These are phyloP conservation scores for Branchinecta lynchi DNA, from an alignment of 1,140 invertebrate genomes.

Conservation along the genomic window DNA sequence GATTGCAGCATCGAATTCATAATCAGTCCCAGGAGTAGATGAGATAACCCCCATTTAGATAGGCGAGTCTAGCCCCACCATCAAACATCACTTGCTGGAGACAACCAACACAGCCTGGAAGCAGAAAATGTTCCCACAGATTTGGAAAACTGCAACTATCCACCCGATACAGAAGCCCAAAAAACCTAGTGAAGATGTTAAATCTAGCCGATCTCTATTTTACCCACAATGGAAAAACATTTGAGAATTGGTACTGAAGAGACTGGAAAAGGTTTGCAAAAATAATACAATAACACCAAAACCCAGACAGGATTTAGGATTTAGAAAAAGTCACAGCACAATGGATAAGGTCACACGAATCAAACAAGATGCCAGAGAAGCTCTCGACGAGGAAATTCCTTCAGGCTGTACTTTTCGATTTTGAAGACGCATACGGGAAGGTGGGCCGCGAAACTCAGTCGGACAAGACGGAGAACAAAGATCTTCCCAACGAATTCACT, in stretches of 20 bases:
- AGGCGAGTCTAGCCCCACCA: background rate
- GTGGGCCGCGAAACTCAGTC: background rate
- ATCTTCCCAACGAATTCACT: background rate
- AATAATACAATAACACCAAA: background rate
- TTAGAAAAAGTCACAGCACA: background rate
- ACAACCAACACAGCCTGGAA: background rate
- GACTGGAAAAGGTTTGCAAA: slow-evolving; percentile 2
- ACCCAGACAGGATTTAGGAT: background rate
- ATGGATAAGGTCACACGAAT: background rate
- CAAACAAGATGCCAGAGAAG: background rate
- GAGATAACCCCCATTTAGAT: background rate
- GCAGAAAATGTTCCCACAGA: background rate
- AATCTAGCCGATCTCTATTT: background rate
- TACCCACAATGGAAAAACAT: background rate
- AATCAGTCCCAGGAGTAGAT: background rate
- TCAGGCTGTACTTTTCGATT: background rate
- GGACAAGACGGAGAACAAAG: no score
- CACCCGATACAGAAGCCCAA: background rate
- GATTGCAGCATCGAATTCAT: background rate
- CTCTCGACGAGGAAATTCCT: background rate
- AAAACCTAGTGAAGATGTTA: background rate
- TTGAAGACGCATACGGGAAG: background rate
- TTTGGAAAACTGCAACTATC: background rate
- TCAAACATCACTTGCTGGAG: background rate
- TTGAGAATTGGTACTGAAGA: background rate